Percentiles rank a stretch among this genome's conserved stretches.
These are phyloP conservation scores for Sylvilagus bachmani DNA, from an alignment of 2,113 vertebrate species.

Conservation along the genomic window DNA sequence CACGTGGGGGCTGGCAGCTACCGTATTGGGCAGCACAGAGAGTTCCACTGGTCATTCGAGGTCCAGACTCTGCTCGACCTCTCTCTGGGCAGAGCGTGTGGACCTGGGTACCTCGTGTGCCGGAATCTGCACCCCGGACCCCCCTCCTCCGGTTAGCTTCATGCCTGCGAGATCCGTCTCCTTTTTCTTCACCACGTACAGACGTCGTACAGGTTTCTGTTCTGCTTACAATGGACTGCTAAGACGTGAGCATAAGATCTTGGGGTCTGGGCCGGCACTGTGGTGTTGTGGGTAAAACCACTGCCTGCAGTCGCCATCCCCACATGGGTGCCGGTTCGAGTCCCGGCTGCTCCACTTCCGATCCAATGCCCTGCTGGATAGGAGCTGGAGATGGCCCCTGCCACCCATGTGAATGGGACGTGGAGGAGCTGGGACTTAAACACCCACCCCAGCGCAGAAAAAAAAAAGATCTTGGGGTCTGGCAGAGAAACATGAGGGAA, in stretches of 20 bases:
- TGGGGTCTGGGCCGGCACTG: too few species aligned
- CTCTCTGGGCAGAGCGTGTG: background rate
- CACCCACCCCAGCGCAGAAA: too few species aligned
- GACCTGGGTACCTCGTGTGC: accelerated
- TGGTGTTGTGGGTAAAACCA: too few species aligned
- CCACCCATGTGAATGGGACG: too few species aligned
- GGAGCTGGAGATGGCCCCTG: too few species aligned
- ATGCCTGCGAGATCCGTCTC: accelerated
- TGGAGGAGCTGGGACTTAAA: too few species aligned
- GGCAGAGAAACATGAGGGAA: background rate
- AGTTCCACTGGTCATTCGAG: accelerated
- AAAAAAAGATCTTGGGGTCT: background rate
- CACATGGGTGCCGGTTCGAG: too few species aligned
- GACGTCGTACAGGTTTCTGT: background rate
- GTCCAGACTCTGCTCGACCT: too few species aligned
- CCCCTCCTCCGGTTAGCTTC: accelerated
- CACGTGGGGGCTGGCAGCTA: background rate
- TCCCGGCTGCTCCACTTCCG: too few species aligned
- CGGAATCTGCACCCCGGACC: accelerated
- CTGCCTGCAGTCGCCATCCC: too few species aligned
- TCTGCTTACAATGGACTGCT: background rate
- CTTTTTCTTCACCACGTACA: accelerated
- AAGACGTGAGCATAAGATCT: background rate
- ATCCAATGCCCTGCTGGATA: too few species aligned
- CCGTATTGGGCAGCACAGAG: background rate